A percentile compares a stretch with the other conserved stretches of the same genome.
phyloP scores from a whole-genome alignment of 2,797 vertebrate genomes.

The Hipposideros larvatus region DNA sequence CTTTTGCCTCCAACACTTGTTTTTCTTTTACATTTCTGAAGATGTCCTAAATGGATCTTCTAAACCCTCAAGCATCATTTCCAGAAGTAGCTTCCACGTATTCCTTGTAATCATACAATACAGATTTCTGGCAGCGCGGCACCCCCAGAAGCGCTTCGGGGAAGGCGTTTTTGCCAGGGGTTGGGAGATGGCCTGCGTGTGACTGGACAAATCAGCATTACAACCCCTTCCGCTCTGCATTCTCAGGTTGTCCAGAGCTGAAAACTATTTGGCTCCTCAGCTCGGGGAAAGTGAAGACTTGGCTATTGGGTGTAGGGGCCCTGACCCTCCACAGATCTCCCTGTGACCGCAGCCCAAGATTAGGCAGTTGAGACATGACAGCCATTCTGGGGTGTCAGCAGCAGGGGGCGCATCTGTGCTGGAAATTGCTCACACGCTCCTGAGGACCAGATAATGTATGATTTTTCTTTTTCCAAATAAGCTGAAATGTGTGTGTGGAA shows the following conservation, averaged over 20 bases:
- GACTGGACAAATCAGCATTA: background rate
- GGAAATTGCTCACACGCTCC: background rate
- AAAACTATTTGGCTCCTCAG: background rate
- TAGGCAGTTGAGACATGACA: background rate
- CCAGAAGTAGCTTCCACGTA: background rate
- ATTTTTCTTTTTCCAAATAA: conserved; percentile 24
- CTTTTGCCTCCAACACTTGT: background rate
- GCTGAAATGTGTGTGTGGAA: background rate
- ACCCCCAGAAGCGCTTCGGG: background rate
- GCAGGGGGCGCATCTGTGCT: conserved; percentile 16
- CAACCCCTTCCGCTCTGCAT: fast-evolving
- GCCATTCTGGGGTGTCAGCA: background rate
- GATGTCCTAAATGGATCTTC: background rate
- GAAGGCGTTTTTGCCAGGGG: fast-evolving
- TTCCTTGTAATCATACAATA: background rate
- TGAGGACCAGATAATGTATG: background rate
- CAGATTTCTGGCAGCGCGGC: background rate
- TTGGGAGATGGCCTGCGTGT: background rate
- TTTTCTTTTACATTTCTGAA: background rate
- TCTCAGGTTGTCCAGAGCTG: background rate
- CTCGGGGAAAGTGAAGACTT: background rate
- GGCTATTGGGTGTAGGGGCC: fast-evolving
- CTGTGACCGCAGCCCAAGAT: background rate
- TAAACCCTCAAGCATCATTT: background rate
- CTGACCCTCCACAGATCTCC: background rate